Evolutionary conservation across 1,140 invertebrate species (phyloP).

Genomic region (Drosophila auraria): DNA sequence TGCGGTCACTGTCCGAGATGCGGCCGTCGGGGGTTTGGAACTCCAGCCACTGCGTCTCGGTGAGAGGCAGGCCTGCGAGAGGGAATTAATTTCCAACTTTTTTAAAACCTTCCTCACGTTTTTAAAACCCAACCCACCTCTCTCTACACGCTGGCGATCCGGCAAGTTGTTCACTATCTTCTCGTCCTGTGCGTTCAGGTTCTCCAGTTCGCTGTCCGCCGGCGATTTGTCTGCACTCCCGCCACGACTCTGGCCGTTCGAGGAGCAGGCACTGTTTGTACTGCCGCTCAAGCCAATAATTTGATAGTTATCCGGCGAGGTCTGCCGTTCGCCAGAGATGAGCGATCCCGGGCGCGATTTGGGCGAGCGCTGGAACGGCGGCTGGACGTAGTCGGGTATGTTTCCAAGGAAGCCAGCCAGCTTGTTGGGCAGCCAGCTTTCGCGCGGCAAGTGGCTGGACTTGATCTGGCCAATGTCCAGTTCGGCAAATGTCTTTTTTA

Average conservation of each 20-base stretch:
- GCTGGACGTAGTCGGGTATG: constrained; percentile 77
- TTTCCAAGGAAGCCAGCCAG: constrained; percentile 72
- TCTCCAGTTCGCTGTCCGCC: constrained; percentile 76
- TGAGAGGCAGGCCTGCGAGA: constrained; percentile 87
- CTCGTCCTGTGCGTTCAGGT: constrained; percentile 76
- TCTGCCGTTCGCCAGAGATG: constrained; percentile 76
- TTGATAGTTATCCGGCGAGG: constrained; percentile 76
- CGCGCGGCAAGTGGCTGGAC: constrained; percentile 48
- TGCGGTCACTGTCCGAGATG: constrained; percentile 88
- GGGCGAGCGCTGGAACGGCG: constrained; percentile 88
- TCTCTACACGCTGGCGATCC: constrained; percentile 63
- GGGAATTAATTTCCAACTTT: neutral
- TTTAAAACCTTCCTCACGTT: neutral
- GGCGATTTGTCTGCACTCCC: constrained; percentile 77
- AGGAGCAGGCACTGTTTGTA: constrained; percentile 71
- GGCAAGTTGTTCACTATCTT: constrained; percentile 78
- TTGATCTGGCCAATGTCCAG: constrained; percentile 88
- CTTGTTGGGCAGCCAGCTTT: constrained; percentile 82
- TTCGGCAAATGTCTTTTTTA: constrained; percentile 94
- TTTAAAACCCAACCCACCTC: constrained; percentile 41
- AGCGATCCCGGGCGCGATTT: constrained; percentile 87
- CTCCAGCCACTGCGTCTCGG: constrained; percentile 91
- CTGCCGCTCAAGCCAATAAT: constrained; percentile 71
- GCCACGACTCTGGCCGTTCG: constrained; percentile 66
- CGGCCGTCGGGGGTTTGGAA: constrained; percentile 92